Conservation (phyloP, 2,113 vertebrate species). For the Crotalus horridus region DNA sequence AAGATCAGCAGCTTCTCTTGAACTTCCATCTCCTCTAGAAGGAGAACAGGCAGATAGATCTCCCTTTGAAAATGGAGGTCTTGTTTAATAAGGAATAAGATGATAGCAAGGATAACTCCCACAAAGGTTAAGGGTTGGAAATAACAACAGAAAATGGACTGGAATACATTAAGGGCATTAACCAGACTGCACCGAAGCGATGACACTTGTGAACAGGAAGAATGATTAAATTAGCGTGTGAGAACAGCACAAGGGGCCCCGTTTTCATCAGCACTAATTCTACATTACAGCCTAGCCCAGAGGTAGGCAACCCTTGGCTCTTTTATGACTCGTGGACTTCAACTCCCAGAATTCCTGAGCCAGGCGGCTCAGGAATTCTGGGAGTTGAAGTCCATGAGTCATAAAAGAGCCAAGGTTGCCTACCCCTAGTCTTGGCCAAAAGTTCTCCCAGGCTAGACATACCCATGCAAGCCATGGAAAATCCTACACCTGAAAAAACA, state of each 20-base stretch:
- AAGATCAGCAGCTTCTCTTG: not conserved
- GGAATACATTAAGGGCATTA: constrained; percentile 22
- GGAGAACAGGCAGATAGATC: not conserved
- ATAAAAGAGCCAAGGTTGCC: too few species aligned
- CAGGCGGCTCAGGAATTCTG: too few species aligned
- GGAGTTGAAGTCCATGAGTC: too few species aligned
- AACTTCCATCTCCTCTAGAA: not conserved
- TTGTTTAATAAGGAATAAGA: constrained; percentile 1
- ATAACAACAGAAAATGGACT: not conserved
- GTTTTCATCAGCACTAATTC: constrained; percentile 1
- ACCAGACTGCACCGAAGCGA: not conserved
- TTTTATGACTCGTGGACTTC: too few species aligned
- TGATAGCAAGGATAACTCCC: not conserved
- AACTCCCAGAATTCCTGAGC: too few species aligned
- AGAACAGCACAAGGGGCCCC: not conserved
- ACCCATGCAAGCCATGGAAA: too few species aligned
- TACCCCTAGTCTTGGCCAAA: too few species aligned
- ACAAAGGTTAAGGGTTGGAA: constrained; percentile 17
- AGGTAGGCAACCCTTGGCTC: too few species aligned
- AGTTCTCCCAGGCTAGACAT: too few species aligned
- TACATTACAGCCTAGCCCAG: not conserved
- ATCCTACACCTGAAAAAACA: too few species aligned
- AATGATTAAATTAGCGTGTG: constrained; percentile 7
- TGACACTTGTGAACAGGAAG: not conserved
- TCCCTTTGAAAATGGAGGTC: not conserved